phyloP scores from a whole-genome alignment of 1,140 invertebrate genomes.

The Chrysomallon squamiferum region DNA sequence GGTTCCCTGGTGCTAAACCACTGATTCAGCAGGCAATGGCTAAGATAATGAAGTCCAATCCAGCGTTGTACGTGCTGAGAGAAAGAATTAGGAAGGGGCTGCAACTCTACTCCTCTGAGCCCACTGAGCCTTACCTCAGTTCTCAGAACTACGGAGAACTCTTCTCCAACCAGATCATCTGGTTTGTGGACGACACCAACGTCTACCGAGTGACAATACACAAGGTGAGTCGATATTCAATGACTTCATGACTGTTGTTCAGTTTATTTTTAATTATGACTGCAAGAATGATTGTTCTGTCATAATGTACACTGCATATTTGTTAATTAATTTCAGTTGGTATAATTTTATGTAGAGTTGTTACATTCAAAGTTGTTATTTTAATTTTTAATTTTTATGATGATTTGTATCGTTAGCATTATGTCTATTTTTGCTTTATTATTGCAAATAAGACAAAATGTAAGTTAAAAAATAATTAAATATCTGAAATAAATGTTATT shows the following conservation, averaged over 20 bases:
- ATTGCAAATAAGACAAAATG: no score
- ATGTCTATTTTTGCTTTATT: no score
- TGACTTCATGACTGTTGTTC: no score
- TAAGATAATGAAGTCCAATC: constrained; percentile 99
- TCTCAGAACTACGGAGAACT: constrained; percentile 99
- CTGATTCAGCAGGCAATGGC: constrained; percentile 99
- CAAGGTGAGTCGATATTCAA: constrained; percentile 75
- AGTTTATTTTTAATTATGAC: no score
- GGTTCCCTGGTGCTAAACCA: constrained; percentile 99
- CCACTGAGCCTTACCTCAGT: constrained; percentile 97
- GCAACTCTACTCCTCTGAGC: constrained; percentile 98
- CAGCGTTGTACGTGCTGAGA: constrained; percentile 95
- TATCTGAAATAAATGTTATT: no score
- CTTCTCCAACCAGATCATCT: constrained; percentile 99
- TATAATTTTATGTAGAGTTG: no score
- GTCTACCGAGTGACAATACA: constrained; percentile 99
- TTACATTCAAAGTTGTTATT: no score
- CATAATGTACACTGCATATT: no score
- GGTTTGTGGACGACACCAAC: constrained; percentile 99
- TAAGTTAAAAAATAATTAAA: no score
- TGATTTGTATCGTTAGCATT: no score
- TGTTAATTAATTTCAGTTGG: no score
- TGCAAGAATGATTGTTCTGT: background rate
- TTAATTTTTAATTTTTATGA: no score
- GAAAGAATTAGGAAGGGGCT: constrained; percentile 98